A percentile compares a stretch with the other conserved stretches of the same genome.
These are phyloP conservation scores for Callocephalon fimbriatum DNA, from an alignment of 2,113 vertebrate species.

Conservation along the genomic window DNA sequence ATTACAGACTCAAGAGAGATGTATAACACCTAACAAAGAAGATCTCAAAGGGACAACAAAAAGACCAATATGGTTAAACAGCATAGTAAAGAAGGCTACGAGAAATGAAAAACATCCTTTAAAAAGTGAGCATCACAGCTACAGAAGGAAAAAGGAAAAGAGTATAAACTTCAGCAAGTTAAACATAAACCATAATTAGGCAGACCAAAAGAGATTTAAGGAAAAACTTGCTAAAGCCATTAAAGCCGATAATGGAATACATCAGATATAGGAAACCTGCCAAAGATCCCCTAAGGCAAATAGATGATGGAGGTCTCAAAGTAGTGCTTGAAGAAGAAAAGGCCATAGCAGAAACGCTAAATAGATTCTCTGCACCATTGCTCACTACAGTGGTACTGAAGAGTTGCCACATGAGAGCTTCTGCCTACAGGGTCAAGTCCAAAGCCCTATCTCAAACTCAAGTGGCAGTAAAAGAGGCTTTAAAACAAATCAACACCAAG, in stretches of 20 bases:
- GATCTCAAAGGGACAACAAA: background rate
- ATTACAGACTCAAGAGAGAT: background rate
- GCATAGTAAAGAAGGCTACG: background rate
- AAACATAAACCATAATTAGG: conserved; percentile 42
- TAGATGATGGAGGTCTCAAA: conserved; percentile 15
- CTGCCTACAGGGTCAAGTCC: background rate
- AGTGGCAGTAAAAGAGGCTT: background rate
- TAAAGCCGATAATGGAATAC: conserved; percentile 30
- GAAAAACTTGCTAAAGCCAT: conserved; percentile 37
- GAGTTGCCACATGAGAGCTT: background rate
- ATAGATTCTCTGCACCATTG: background rate
- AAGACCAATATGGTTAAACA: background rate
- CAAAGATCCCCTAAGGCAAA: conserved; percentile 33
- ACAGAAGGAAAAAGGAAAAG: background rate
- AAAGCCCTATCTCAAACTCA: background rate
- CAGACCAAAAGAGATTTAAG: conserved; percentile 19
- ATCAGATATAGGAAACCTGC: conserved; percentile 23
- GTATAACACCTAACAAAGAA: background rate
- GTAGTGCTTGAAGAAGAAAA: conserved; percentile 12
- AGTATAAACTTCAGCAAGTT: background rate
- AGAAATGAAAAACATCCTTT: background rate
- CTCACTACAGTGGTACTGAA: background rate
- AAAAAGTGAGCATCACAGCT: background rate
- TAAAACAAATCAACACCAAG: background rate
- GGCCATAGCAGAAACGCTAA: background rate